phyloP scores from a whole-genome alignment of 1,140 invertebrate genomes.

The Dendroctonus valens region DNA sequence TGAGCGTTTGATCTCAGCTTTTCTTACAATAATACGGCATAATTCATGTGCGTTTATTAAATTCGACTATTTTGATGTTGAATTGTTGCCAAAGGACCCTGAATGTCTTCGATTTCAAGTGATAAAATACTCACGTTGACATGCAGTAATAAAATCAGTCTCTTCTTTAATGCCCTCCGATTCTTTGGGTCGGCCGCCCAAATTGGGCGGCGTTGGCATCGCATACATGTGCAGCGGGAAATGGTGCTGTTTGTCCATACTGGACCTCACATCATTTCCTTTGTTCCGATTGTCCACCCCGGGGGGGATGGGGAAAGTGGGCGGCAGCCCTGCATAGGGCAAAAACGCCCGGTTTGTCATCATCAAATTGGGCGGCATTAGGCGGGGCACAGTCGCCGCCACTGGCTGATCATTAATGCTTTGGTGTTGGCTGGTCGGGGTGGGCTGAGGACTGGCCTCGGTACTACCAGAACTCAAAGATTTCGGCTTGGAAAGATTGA shows the following conservation, averaged over 20 bases:
- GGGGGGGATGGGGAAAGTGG: constrained; percentile 54
- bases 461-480: constrained; percentile 50
- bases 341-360: constrained; percentile 58
- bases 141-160: constrained; percentile 59
- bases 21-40: constrained; percentile 21
- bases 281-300: constrained; percentile 48
- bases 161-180: constrained; percentile 56
- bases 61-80: constrained; percentile 5
- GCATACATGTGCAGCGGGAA: constrained; percentile 50
- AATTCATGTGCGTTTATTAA: constrained; percentile 8
- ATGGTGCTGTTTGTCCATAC: constrained; percentile 48
- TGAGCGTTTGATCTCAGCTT: constrained; percentile 18
- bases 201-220: constrained; percentile 43
- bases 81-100: constrained; percentile 23
- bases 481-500: constrained; percentile 88
- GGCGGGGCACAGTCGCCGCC: constrained; percentile 59
- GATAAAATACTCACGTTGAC: constrained; percentile 59
- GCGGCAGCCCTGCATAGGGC: constrained; percentile 59
- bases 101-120: not conserved
- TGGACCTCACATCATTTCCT: constrained; percentile 42
- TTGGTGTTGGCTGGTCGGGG: constrained; percentile 39
- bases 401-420: constrained; percentile 55
- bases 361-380: constrained; percentile 57
- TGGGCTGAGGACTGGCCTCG: constrained; percentile 43
- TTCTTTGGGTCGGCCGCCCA: constrained; percentile 43